Base-by-base conservation (phyloP, 2,888 invertebrate genomes). In the Dasypogon diadema region DNA sequence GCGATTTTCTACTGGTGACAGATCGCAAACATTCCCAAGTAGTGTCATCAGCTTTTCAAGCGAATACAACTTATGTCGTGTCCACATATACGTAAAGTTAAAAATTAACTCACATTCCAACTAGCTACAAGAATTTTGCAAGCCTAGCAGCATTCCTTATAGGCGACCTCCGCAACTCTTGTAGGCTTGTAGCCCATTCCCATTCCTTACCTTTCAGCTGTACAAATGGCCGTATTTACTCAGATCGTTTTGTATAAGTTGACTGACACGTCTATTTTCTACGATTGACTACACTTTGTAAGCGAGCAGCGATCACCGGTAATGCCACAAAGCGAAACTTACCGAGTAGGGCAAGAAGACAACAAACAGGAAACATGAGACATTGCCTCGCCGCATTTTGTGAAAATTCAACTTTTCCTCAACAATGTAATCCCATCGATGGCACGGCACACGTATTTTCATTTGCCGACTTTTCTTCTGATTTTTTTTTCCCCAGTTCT, bases 11-110 rank as follows among this genome's bases (percentile, higher is more conserved):
- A 2, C 8, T 22, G 72, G 55, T 73, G 72, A 73, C 72, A 73
- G 55, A 34, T 73, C 56, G 37, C 56, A 73, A 30, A 37, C 72
- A 73, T 73, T 73, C 56, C 24, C 37, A 24, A 56, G 55, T n/a
- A 55, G 72, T 73, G 72, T 73, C 72, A 73, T 56, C 72, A 56
- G 54, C 54, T 56, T 56, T 73, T 56, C 72, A 73, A 72, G 63
- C 63, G n/a, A 42, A 63, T 63, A 42, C 63, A 63, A 42, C 22
- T 26, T 48, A 65, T 65, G 65, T 65, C 24, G 46, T 65, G 37
- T 48, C 22, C 65, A 48, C 46, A 65, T 24, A 65, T 65, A 21
- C 65, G 65, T 37, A 34, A n/a, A 24, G 65, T 22, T 65, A 65
- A 65, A 65, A 65, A 65, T 65, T 65, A 65, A 46, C 65, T 65